Evolutionary conservation across 2,113 vertebrate species (phyloP), one percentile per base, ranked within the genome.

Genomic region (Ailurus styani): DNA sequence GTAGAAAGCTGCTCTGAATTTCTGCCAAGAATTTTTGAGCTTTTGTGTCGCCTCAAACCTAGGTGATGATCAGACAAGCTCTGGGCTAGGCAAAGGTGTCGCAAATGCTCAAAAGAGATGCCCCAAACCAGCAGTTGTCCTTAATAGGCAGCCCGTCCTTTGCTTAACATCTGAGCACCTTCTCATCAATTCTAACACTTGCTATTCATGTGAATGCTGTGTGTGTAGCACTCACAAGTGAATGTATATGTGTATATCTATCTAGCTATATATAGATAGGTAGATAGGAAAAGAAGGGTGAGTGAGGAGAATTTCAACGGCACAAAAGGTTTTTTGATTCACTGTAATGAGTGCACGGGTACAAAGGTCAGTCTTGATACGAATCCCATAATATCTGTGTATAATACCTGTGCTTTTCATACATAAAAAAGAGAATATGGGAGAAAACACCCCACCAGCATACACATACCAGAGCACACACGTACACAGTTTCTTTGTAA

Each of bases 1-100:
- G 68, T 54, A 90, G 54, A 95, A 91, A 97, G 92, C 90, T 96
- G 93, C 54, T 97, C 73, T 54, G 50, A 95, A 93, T 72, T 70
- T 91, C 45, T 78, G 90, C 91, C 93, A 93, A 93, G 62, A 68
- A 64, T 27, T 87, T 95, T 70, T 23, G 57, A 94, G 87, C 68
- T 95, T 93, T 47, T 42, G 8, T 95, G 90, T 97, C 84, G 94
- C 79, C 70, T 97, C 47, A n/a, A 23, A 55, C 31, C 52, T 40
- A 82, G 62, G 93, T 73, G 75, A 85, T 94, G 23, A 90, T 95
- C 88, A 81, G 78, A 97, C 20, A 93, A 57, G 60, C 54, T 84
- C 85, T 91, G 54, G 31, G 21, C 37, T 47, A 45, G n/a, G 62
- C 66, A 90, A 81, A 95, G 47, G 79, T 93, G 62, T 85, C 89